These are phyloP conservation scores for Drosophila birchii DNA, from an alignment of 2,888 invertebrate genomes.

Conservation along the genomic window DNA sequence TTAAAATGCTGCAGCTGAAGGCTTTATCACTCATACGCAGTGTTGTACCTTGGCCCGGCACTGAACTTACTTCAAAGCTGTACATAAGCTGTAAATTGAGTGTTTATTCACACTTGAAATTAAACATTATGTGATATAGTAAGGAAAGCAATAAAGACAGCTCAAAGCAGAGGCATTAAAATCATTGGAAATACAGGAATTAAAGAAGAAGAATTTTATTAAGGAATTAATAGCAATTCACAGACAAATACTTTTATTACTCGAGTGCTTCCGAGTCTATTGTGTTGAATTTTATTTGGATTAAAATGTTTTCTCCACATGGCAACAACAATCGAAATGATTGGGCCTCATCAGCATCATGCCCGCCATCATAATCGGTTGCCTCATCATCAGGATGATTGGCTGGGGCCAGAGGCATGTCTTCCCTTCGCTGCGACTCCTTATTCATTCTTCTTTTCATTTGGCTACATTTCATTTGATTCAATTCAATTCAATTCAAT, in stretches of 20 bases:
- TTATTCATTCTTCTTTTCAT: conserved; percentile 12
- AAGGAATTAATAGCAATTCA: background rate
- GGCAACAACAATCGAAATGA: conserved; percentile 35
- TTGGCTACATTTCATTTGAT: conserved; percentile 38
- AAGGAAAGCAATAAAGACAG: background rate
- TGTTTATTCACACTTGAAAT: background rate
- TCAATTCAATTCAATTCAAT: conserved; percentile 46
- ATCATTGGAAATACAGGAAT: background rate
- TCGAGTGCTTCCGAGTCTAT: background rate
- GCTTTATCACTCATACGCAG: conserved; percentile 14
- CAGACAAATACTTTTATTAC: background rate
- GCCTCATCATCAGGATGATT: conserved; percentile 46
- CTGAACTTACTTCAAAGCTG: background rate
- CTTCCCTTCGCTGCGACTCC: background rate
- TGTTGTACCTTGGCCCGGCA: background rate
- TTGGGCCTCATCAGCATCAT: conserved; percentile 49
- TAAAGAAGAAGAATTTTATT: background rate
- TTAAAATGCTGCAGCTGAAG: background rate
- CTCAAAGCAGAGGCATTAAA: background rate
- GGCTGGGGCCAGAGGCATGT: conserved; percentile 30
- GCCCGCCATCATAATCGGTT: conserved; percentile 45
- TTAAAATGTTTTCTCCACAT: conserved; percentile 28
- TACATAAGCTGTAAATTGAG: background rate
- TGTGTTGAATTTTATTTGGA: conserved; percentile 64
- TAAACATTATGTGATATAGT: background rate